Percentiles rank a stretch among this genome's conserved stretches.
These are phyloP conservation scores for Zygothrica quintamaculata DNA, from an alignment of 2,888 invertebrate species.

Conservation along the genomic window DNA sequence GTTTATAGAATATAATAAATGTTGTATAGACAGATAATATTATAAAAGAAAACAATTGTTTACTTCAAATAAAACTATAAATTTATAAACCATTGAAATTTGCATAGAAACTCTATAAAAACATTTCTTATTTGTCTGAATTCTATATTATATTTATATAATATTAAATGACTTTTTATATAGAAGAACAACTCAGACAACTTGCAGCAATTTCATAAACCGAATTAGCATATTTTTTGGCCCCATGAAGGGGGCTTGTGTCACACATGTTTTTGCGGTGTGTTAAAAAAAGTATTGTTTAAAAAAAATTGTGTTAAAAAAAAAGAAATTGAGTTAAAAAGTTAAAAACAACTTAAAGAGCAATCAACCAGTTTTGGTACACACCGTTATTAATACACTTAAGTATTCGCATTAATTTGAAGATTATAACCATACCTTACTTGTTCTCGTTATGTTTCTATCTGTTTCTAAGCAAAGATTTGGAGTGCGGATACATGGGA, in stretches of 20 bases:
- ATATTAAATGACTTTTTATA: too few species aligned
- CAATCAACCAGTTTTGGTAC: slow-evolving; percentile 33
- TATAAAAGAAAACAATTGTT: too few species aligned
- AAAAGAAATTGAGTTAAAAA: too few species aligned
- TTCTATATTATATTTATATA: neutral
- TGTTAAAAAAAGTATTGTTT: too few species aligned
- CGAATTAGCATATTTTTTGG: slow-evolving; percentile 30
- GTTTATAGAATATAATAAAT: too few species aligned
- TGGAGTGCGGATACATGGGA: slow-evolving; percentile 13
- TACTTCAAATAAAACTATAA: neutral
- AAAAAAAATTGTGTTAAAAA: too few species aligned
- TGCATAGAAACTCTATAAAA: neutral
- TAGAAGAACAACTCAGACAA: neutral
- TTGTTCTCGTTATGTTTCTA: slow-evolving; percentile 35
- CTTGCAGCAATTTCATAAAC: too few species aligned
- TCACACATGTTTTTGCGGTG: too few species aligned
- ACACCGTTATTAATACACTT: slow-evolving; percentile 38
- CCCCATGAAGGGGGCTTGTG: slow-evolving; percentile 23
- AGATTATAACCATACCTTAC: slow-evolving; percentile 20
- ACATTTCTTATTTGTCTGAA: neutral
- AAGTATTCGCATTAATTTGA: slow-evolving; percentile 18
- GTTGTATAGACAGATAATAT: too few species aligned
- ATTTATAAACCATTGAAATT: neutral
- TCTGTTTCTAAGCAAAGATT: slow-evolving; percentile 33
- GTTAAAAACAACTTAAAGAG: slow-evolving; percentile 9